These are phyloP conservation scores for Mus spretus DNA, from an alignment of 2,797 vertebrate species.

Conservation along the genomic window DNA sequence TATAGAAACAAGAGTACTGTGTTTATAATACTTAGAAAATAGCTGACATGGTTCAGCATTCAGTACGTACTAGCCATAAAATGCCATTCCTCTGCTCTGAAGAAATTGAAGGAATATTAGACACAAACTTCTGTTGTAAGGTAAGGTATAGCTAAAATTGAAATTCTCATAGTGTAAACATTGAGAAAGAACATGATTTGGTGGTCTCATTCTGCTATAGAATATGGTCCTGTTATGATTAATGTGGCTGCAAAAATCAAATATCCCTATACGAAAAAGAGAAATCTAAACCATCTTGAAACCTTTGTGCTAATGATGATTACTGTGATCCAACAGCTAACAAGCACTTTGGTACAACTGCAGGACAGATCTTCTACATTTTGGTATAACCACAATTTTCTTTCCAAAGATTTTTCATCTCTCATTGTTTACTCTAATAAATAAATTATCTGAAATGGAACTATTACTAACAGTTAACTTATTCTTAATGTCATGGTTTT, in stretches of 20 bases:
- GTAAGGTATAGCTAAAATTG: not conserved
- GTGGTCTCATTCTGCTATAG: not conserved
- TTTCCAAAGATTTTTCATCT: not conserved
- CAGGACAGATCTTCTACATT: not conserved
- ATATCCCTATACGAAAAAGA: not conserved
- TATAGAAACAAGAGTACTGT: not conserved
- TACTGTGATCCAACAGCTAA: not conserved
- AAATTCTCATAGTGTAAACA: not conserved
- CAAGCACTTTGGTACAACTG: slow-evolving; percentile 5
- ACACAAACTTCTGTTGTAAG: not conserved
- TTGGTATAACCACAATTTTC: not conserved
- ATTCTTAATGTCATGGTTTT: not conserved
- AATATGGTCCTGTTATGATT: not conserved
- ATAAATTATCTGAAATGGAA: not conserved
- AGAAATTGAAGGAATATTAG: not conserved
- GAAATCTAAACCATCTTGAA: slow-evolving; percentile 43
- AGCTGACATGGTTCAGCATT: not conserved
- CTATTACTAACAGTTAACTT: not conserved
- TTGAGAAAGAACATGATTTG: not conserved
- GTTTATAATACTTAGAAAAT: not conserved
- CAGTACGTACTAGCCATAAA: not conserved
- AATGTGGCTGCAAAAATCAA: not conserved
- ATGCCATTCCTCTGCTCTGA: not conserved
- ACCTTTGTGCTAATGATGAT: not conserved
- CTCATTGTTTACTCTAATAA: not conserved